Evolutionary conservation across 2,888 invertebrate genomes (phyloP), one percentile per base, ranked within the genome.

Genomic region (Chrysolina americana): DNA sequence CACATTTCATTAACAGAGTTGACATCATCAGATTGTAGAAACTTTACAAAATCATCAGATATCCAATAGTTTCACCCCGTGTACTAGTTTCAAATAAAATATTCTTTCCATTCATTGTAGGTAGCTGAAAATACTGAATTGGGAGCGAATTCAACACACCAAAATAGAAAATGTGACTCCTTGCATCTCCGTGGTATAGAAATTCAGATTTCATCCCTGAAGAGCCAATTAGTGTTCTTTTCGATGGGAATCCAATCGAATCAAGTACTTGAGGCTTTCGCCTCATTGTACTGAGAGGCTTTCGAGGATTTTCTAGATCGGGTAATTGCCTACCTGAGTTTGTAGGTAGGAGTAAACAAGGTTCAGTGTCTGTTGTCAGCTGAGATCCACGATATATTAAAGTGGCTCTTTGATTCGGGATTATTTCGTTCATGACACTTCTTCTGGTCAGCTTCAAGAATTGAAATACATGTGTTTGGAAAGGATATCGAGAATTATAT

Each of bases 191-290:
- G n/a, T n/a, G 2, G 23, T 15, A 36, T 0, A 11, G 6, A 9
- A 36, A 59, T 28, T 59, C 15, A 59, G n/a, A 59, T 59, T 59
- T 6, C 15, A 36, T 59, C 28, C n/a, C 6, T 28, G 59, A 15
- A 59, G 59, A 36, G 59, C 36, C 59, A 59, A 59, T 59, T 59
- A 59, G 59, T 23, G 59, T 59, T 36, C 36, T 28, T 59, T 17
- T n/a, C 59, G 59, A 59, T 59, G 10, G 59, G n/a, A 59, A 36
- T 5, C 8, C 59, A 36, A 59, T 23, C 59, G 59, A 59, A 36
- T 59, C 15, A 59, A 59, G 59, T 59, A 59, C 59, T 36, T 28
- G 36, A 36, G 36, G 59, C 5, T 23, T n/a, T 28, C n/a, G 28
- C 13, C n/a, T 36, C n/a, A 59, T 59, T 59, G 59, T 59, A n/a